Evolutionary conservation across 2,888 invertebrate species (phyloP).

Genomic region (Cheiracanthium punctorium): DNA sequence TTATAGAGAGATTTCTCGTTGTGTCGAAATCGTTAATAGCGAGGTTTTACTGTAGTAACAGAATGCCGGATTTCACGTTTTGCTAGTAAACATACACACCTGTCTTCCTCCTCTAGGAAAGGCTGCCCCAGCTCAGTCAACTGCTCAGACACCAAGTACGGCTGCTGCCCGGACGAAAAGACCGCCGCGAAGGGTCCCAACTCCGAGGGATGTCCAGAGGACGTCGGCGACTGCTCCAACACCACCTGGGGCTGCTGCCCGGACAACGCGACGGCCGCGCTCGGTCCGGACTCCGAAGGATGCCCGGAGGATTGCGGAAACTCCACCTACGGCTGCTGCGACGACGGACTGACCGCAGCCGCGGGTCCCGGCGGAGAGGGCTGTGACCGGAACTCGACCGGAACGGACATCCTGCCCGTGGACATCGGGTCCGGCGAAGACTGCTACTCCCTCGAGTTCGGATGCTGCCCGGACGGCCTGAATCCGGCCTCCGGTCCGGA

Average conservation of each 20-base stretch:
- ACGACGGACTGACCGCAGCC: constrained; percentile 81
- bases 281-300: constrained; percentile 78
- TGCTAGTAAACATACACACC: too few species aligned
- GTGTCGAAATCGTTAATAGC: too few species aligned
- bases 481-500: constrained; percentile 84
- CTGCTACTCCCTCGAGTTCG: constrained; percentile 77
- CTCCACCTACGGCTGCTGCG: constrained; percentile 84
- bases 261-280: constrained; percentile 86
- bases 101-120: constrained; percentile 19
- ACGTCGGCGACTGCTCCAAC: constrained; percentile 1
- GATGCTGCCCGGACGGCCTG: constrained; percentile 90
- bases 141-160: constrained; percentile 74
- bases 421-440: constrained; percentile 53
- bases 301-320: constrained; percentile 68
- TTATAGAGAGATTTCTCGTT: too few species aligned
- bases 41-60: too few species aligned
- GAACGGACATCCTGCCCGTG: constrained; percentile 10
- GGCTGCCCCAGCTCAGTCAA: constrained; percentile 36
- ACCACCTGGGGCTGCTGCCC: constrained; percentile 89
- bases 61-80: too few species aligned
- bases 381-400: constrained; percentile 68
- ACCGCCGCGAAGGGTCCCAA: constrained; percentile 87
- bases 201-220: constrained; percentile 79
- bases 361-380: constrained; percentile 72
- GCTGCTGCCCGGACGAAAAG: constrained; percentile 81